phyloP scores from a whole-genome alignment of 2,797 vertebrate species.

The Dryobates pubescens region DNA sequence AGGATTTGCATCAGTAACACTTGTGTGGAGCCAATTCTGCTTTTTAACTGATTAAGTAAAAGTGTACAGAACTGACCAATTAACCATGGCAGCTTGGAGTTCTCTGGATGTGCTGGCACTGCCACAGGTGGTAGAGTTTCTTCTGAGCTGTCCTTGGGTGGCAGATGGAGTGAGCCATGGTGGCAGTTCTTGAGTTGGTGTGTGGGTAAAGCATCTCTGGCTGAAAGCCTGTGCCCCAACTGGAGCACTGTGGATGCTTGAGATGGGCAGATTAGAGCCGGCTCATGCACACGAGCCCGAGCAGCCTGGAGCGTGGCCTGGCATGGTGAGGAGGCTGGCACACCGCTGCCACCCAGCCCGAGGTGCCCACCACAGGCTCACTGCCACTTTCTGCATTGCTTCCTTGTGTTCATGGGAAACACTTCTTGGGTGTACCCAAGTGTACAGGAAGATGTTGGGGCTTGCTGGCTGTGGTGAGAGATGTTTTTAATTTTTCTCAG shows the following conservation, averaged over 20 bases:
- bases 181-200: not conserved
- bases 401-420: not conserved
- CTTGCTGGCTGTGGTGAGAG: not conserved
- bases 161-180: not conserved
- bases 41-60: not conserved
- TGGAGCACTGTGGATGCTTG: accelerated
- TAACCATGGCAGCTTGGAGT: not conserved
- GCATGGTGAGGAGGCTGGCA: accelerated
- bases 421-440: not conserved
- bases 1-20: not conserved
- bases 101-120: not conserved
- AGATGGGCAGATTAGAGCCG: not conserved
- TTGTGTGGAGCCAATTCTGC: not conserved
- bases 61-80: not conserved
- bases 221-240: not conserved
- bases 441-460: not conserved
- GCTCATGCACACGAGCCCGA: accelerated
- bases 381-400: not conserved
- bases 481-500: not conserved
- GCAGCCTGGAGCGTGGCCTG: accelerated
- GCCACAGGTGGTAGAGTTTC: not conserved
- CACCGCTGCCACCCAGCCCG: not conserved
- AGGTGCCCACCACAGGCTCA: accelerated
- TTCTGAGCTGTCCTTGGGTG: not conserved
- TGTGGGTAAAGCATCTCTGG: accelerated